Evolutionary conservation across 1,140 invertebrate species (phyloP).

Genomic region (Calephelis nemesis): DNA sequence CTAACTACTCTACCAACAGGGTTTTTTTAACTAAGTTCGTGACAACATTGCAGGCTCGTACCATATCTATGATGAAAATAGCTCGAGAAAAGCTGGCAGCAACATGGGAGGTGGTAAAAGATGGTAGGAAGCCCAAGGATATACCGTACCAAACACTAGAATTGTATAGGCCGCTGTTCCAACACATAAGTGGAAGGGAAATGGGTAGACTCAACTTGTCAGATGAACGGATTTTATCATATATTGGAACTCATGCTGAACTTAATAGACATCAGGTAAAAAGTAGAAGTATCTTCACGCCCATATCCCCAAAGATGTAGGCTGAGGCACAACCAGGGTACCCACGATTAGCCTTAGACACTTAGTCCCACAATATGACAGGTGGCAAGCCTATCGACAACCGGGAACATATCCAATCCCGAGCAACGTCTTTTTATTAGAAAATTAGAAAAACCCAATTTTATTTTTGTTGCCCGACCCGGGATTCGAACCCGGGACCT

Average conservation of each 20-base stretch:
- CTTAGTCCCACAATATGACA: too few species aligned
- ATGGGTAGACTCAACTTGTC: slow-evolving; percentile 57
- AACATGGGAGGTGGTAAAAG: slow-evolving; percentile 57
- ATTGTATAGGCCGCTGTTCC: slow-evolving; percentile 58
- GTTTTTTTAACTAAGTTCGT: slow-evolving; percentile 8
- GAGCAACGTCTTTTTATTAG: too few species aligned
- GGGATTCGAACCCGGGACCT: too few species aligned
- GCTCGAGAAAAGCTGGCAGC: slow-evolving; percentile 54
- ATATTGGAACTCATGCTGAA: slow-evolving; percentile 63
- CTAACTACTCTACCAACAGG: too few species aligned
- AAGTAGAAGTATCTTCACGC: too few species aligned
- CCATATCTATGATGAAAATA: slow-evolving; percentile 70
- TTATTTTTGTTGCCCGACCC: too few species aligned
- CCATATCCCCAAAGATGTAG: too few species aligned
- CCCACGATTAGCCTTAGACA: too few species aligned
- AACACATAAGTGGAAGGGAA: slow-evolving; percentile 57
- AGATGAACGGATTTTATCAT: slow-evolving; percentile 52
- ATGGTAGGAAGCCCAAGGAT: slow-evolving; percentile 10
- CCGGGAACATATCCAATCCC: too few species aligned
- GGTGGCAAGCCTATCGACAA: too few species aligned
- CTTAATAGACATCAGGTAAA: slow-evolving; percentile 60
- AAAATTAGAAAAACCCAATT: too few species aligned
- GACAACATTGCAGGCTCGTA: slow-evolving; percentile 43
- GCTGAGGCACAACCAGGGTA: too few species aligned
- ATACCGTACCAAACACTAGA: slow-evolving; percentile 46